These are phyloP conservation scores for Galago senegalensis DNA, from an alignment of 2,797 vertebrate genomes.

Conservation along the genomic window DNA sequence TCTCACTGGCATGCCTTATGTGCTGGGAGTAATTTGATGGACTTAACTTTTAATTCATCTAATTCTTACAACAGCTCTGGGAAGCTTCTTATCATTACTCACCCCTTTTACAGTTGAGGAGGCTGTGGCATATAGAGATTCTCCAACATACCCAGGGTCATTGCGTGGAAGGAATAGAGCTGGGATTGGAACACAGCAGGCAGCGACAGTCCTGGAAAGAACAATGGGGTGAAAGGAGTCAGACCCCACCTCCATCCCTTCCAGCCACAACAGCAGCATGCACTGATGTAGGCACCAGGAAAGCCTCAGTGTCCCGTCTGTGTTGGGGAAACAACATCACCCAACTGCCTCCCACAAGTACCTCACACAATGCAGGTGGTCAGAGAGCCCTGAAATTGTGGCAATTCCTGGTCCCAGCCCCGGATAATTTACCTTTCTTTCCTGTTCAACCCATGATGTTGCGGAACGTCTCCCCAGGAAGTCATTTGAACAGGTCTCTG, in stretches of 20 bases:
- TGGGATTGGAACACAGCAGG: neutral
- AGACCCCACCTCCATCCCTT: rapidly evolving
- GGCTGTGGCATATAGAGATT: neutral
- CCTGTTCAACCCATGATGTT: too few relatives aligned
- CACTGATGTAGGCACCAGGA: rapidly evolving
- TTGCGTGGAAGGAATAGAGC: neutral
- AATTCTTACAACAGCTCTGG: neutral
- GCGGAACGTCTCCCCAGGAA: neutral
- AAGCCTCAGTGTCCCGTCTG: neutral
- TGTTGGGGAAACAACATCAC: neutral
- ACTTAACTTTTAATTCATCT: neutral
- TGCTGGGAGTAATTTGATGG: neutral
- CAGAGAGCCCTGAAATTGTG: too few relatives aligned
- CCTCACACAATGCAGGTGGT: neutral
- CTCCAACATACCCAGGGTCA: neutral
- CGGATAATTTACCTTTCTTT: neutral
- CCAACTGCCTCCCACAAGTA: neutral
- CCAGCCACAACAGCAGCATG: neutral
- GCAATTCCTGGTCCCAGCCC: neutral
- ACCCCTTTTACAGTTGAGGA: neutral
- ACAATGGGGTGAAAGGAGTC: neutral
- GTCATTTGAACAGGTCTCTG: rapidly evolving
- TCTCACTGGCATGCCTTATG: neutral
- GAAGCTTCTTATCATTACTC: neutral
- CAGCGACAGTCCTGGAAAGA: neutral